Evolutionary conservation across 2,113 vertebrate genomes (phyloP), one percentile per base, ranked within the genome.

Genomic region (Phalacrocorax brasilianus): DNA sequence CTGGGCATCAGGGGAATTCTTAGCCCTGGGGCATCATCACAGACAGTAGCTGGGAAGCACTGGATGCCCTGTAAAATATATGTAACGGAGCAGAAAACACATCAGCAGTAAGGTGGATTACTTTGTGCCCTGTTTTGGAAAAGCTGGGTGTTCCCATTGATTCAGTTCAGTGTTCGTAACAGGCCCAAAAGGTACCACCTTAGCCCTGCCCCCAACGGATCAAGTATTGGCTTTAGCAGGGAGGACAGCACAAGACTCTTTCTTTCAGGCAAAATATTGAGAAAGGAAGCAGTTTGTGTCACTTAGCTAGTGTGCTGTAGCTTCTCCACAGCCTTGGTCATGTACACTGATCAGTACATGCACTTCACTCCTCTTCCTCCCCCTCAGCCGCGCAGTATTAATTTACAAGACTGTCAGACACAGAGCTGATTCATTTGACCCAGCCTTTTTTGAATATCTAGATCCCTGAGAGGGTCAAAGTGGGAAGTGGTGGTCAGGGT

Each of bases 361-460:
- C 71, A 28, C 85, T 18, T 45, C 42, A 1, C 65, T 89, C 79
- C 91, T 94, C 87, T 59, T 78, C 92, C 93, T 95, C 94, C 94
- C 71, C 77, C 95, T 92, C 95, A 86, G 88, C 50, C 72, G 18
- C 42, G 28, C 84, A 6, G 44, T 0, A 5, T 15, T 3, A 14
- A 22, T 2, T 44, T 66, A 21, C 8, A 71, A 49, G 53, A 4
- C 77, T n/a, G 56, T 55, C 89, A 93, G 85, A 56, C 63, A 33
- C 6, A 1, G 70, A 61, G 45, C 88, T 88, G 91, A 92, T 22
- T 88, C 89, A 91, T 12, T 33, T 33, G 1, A 4, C 50, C 1
- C 0, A n/a, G 71, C 21, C n/a, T 40, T 30, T 13, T 11, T 6
- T 19, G 58, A 87, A 24, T 33, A 56, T 49, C 95, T n/a, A 26